phyloP scores from a whole-genome alignment of 2,888 invertebrate genomes.

The Torymus aiolomorphi region DNA sequence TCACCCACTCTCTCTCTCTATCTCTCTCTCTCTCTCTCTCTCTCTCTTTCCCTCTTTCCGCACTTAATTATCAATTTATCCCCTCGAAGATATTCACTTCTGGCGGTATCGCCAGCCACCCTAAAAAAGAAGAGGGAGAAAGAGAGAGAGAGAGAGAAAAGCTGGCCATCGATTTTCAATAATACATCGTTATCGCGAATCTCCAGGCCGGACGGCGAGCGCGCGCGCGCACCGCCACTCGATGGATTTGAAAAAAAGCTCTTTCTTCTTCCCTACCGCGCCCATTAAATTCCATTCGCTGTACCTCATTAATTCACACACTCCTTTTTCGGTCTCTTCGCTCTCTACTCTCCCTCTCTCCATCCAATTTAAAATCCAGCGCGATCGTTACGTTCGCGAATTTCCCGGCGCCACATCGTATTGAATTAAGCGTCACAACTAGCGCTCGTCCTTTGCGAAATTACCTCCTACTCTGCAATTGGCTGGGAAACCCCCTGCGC shows the following conservation, averaged over 20 bases:
- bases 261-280: background rate
- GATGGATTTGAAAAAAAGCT: constrained; percentile 16
- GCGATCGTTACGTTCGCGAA: background rate
- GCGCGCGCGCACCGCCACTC: background rate
- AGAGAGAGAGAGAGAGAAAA: background rate
- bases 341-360: background rate
- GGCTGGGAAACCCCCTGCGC: no score
- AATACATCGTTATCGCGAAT: constrained; percentile 24
- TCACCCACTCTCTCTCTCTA: background rate
- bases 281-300: constrained; percentile 29
- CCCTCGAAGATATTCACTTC: background rate
- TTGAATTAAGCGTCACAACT: constrained; percentile 31
- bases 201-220: no score
- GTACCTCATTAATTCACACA: constrained; percentile 39
- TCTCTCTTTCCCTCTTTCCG: no score
- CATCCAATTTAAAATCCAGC: constrained; percentile 18
- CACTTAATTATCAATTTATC: constrained; percentile 21
- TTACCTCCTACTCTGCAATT: no score
- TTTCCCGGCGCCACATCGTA: background rate
- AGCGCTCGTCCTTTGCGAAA: no score
- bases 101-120: no score
- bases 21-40: no score
- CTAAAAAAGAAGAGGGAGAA: no score
- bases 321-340: background rate
- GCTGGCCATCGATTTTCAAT: constrained; percentile 32